Evolutionary conservation across 2,888 invertebrate species (phyloP), one percentile per base, ranked within the genome.

Genomic region (Pedicia rivosa): DNA sequence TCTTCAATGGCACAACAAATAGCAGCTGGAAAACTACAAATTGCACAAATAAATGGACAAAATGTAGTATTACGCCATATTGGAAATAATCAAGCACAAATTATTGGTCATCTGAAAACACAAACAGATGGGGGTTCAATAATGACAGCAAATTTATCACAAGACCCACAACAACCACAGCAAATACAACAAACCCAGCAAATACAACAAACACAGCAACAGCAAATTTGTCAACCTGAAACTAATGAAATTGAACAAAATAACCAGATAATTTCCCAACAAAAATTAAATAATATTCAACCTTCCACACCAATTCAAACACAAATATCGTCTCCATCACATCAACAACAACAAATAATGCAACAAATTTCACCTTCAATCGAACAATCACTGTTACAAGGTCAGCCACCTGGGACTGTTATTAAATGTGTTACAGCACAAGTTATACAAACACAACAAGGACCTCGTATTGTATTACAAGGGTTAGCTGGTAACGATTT

Each of bases 351-450:
- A 15, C 44, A 41, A 40, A 10, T 40, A 40, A 17, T 39, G 33
- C 39, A 41, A 41, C 35, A 38, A 38, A 38, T 36, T 39, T 50
- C 35, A 46, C 39, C 53, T 35, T 64, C 64, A 26, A 72, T 78
- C 26, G 82, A 83, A 53, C 78, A 80, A 46, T 73, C 75, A 8
- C 62, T 86, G 2, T 56, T 86, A 14, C 73, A 71, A 19, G 82
- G 80, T 3, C 84, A 86, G 55, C 86, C 86, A 4, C 79, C 83
- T 1, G 86, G 86, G 36, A 86, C 86, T 0, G 72, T 84, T 2
- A 82, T 87, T 40, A 86, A 84, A 56, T 82, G 84, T 48, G 84
- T 86, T 6, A 86, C 84, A 0, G 86, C 84, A 1, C 83, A 86
- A 63, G 81, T 86, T 7, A 78, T 86, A 55, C 83, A 83, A 57